These are phyloP conservation scores for Gallinago media DNA, from an alignment of 2,113 vertebrate species.

Conservation along the genomic window DNA sequence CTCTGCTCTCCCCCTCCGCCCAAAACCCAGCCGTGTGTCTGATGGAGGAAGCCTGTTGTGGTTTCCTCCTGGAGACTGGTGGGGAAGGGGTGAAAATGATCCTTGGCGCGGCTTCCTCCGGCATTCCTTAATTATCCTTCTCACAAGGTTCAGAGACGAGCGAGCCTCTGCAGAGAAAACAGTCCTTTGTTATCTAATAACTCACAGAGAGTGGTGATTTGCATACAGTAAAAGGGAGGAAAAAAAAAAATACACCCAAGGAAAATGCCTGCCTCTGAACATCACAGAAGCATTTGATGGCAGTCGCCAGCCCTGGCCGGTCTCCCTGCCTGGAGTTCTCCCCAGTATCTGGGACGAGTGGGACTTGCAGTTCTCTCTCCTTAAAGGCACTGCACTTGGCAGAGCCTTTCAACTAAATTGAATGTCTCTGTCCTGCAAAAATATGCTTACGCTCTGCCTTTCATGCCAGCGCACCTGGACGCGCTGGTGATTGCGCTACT, in stretches of 20 bases:
- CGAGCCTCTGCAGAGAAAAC: conserved; percentile 6
- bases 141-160: background rate
- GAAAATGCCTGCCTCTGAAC: background rate
- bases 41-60: background rate
- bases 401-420: background rate
- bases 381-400: background rate
- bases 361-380: background rate
- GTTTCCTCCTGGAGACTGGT: background rate
- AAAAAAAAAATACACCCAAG: too few species aligned
- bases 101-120: background rate
- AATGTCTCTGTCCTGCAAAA: background rate
- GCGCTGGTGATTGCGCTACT: background rate
- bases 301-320: background rate
- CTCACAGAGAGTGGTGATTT: background rate
- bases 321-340: background rate
- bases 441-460: background rate
- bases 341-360: background rate
- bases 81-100: background rate
- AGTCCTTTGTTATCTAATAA: conserved; percentile 38
- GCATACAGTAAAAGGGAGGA: background rate
- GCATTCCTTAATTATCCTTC: conserved; percentile 2
- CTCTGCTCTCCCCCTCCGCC: background rate
- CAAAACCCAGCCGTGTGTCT: fast-evolving
- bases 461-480: background rate
- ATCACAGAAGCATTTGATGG: background rate